Evolutionary conservation across 1,140 invertebrate species (phyloP).

Genomic region (Drosophila nannoptera): DNA sequence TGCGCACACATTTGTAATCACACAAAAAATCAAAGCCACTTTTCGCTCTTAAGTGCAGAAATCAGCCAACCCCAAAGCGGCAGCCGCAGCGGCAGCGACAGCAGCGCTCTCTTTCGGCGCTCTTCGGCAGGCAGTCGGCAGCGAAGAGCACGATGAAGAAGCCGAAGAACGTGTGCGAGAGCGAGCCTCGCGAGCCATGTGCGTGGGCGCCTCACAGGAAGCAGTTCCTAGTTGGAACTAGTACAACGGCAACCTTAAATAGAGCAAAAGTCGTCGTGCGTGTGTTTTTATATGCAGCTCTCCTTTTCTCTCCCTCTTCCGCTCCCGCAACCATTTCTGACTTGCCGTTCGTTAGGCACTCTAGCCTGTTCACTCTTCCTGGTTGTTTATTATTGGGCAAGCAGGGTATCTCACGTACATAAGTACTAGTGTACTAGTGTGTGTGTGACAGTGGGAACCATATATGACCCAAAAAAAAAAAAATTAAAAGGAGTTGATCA

Average conservation of each 20-base stretch:
- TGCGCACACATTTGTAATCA: slow-evolving; percentile 36
- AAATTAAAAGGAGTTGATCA: not conserved
- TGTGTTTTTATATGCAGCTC: slow-evolving; percentile 38
- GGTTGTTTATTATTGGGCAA: slow-evolving; percentile 19
- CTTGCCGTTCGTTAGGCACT: not conserved
- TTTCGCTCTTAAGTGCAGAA: slow-evolving; percentile 73
- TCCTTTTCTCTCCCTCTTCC: slow-evolving; percentile 3
- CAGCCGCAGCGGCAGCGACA: slow-evolving; percentile 11
- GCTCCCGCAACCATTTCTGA: not conserved
- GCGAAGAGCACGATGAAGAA: not conserved
- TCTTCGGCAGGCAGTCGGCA: slow-evolving; percentile 8
- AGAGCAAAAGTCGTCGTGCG: slow-evolving; percentile 38
- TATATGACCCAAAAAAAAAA: too few species aligned
- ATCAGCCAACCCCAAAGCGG: slow-evolving; percentile 34
- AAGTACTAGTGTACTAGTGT: not conserved
- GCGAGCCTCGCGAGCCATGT: slow-evolving; percentile 23
- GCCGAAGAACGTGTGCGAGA: not conserved
- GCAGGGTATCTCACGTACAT: slow-evolving; percentile 19
- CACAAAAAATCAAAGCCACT: slow-evolving; percentile 64
- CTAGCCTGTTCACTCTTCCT: slow-evolving; percentile 35
- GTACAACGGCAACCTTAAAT: slow-evolving; percentile 64
- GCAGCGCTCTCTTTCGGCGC: slow-evolving; percentile 7
- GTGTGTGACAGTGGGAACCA: slow-evolving; percentile 4
- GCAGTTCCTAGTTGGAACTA: slow-evolving; percentile 55
- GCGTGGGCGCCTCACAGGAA: slow-evolving; percentile 42